Percentiles rank a stretch among this genome's conserved stretches.
Conservation (phyloP, 2,113 vertebrate genomes). For the Apteryx mantelli region DNA sequence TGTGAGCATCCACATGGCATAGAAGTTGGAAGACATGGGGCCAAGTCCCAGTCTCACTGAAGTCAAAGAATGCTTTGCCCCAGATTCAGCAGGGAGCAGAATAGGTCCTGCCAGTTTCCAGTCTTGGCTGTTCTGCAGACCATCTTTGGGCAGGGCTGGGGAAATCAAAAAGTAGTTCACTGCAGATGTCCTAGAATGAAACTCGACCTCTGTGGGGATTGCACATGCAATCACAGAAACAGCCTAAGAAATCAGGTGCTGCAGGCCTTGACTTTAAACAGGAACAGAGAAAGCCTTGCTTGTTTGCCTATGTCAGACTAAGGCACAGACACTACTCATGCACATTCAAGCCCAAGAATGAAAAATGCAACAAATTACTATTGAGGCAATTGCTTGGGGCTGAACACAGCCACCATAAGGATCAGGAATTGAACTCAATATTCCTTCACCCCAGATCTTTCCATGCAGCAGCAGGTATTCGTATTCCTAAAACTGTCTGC, state of each 20-base stretch:
- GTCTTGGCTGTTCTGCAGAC: neutral
- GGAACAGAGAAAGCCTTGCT: neutral
- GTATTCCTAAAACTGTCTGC: neutral
- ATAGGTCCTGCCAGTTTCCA: neutral
- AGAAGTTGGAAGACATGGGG: neutral
- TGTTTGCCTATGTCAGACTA: neutral
- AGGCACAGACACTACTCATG: neutral
- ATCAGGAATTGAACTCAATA: neutral
- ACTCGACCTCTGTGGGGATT: neutral
- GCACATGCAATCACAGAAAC: fast-evolving
- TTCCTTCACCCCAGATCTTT: neutral
- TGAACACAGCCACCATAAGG: neutral
- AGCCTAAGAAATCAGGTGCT: neutral
- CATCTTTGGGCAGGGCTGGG: neutral
- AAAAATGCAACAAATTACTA: neutral
- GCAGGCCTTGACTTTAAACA: neutral
- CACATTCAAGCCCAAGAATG: neutral
- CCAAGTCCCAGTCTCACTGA: neutral
- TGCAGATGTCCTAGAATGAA: neutral
- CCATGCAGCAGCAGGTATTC: neutral
- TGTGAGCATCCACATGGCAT: neutral
- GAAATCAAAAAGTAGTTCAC: neutral
- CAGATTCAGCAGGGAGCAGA: neutral
- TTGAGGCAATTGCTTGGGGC: neutral
- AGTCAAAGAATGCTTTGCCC: neutral